Evolutionary conservation across 1,140 invertebrate genomes (phyloP), one percentile per base, ranked within the genome.

Genomic region (Oppia nitens): DNA sequence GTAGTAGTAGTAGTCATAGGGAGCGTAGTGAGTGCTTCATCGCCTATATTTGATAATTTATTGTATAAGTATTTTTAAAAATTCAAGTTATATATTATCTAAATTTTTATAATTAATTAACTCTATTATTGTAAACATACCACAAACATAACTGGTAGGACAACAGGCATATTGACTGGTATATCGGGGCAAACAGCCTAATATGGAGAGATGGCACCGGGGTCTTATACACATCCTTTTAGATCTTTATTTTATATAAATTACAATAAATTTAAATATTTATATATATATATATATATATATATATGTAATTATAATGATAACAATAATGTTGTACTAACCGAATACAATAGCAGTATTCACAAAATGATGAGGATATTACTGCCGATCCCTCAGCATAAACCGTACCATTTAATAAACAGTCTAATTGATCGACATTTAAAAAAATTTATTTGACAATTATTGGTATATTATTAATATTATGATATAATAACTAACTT

Each of bases 351-450:
- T 86, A 91, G 71, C 87, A 91, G 68, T 87, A 86, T 71, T 87
- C 83, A 72, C 87, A 91, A 3, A 79, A 75, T 53, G 79, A 78
- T 12, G 79, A 81, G 2, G 82, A 81, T 58, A 80, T 74, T 83
- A 90, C 85, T 0, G 87, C 87, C 2, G 86, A 89, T 0, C 87
- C 87, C 40, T 83, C 81, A 11, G 79, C 82, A 69, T 83, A 88
- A 57, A 81, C 72, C n/a, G 81, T 80, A 14, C 83, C 83, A 60
- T 83, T 82, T 53, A 78, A 73, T 59, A 83, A 71, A 68, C 84
- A 87, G 60, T 81, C 83, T 83, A 70, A 68, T n/a, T 68, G 67
- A 25, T 47, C 21, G 53, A 3, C 56, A 52, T 25, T 51, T n/a
- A n/a, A n/a, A 51, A 23, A 23, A 25, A 20, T 51, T n/a, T 25